These are phyloP conservation scores for Cerastoderma edule DNA, from an alignment of 2,888 invertebrate genomes.

Conservation along the genomic window DNA sequence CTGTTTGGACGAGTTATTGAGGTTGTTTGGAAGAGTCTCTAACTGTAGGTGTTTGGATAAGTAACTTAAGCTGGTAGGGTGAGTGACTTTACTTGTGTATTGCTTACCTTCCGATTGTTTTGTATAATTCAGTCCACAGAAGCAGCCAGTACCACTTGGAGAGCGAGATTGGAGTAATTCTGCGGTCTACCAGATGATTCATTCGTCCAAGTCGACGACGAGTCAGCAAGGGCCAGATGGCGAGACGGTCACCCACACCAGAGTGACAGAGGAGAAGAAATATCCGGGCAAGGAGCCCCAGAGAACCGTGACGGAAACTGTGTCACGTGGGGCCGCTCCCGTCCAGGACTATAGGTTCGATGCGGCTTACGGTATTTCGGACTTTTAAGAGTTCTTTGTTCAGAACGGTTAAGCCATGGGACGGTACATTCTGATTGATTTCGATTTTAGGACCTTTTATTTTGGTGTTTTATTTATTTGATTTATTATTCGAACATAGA, in stretches of 20 bases:
- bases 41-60: not conserved
- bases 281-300: constrained; percentile 57
- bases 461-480: too few species aligned
- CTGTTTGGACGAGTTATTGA: not conserved
- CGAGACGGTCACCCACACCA: constrained; percentile 46
- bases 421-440: too few species aligned
- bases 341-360: constrained; percentile 39
- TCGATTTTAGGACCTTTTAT: too few species aligned
- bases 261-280: constrained; percentile 44
- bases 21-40: not conserved
- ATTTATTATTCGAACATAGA: not conserved
- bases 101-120: not conserved
- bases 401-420: too few species aligned
- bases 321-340: constrained; percentile 37
- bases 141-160: constrained; percentile 39
- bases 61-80: not conserved
- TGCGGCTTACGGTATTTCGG: constrained; percentile 49
- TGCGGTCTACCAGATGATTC: constrained; percentile 57
- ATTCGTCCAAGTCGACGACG: constrained; percentile 47
- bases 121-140: constrained; percentile 15
- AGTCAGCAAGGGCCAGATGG: constrained; percentile 32
- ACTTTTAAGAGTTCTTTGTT: too few species aligned
- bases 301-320: constrained; percentile 52
- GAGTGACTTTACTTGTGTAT: not conserved
- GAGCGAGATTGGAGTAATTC: constrained; percentile 60